Conservation (phyloP, 2,113 vertebrate species). For the Platysternon megacephalum region DNA sequence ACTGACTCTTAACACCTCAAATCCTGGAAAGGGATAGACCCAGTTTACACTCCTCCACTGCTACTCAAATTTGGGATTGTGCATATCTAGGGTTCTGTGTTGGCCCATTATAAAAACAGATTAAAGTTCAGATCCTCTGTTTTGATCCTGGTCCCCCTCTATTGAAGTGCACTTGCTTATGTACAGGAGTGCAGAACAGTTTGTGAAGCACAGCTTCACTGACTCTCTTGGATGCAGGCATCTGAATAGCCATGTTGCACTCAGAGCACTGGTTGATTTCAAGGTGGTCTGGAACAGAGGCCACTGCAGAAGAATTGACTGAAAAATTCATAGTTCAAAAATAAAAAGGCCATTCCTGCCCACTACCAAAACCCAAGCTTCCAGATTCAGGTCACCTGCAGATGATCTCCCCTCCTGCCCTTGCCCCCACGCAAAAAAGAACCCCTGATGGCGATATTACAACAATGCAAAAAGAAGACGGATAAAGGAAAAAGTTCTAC, state of each 20-base stretch:
- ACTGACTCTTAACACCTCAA: background rate
- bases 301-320: background rate
- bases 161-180: background rate
- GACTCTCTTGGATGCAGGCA: background rate
- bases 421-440: too few relatives aligned
- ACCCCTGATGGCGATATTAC: background rate
- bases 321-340: background rate
- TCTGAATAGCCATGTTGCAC: background rate
- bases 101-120: background rate
- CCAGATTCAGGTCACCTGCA: background rate
- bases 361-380: background rate
- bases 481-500: background rate
- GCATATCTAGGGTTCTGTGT: background rate
- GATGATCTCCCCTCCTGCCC: fast-evolving
- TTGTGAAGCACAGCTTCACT: background rate
- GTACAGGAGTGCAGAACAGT: background rate
- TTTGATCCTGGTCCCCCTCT: background rate
- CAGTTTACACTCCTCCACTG: background rate
- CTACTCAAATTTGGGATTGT: background rate
- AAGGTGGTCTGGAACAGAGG: background rate
- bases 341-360: background rate
- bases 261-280: background rate
- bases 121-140: background rate
- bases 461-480: background rate
- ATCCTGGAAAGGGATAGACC: background rate